phyloP scores from a whole-genome alignment of 2,888 invertebrate species.

The Cephonodes hylas region DNA sequence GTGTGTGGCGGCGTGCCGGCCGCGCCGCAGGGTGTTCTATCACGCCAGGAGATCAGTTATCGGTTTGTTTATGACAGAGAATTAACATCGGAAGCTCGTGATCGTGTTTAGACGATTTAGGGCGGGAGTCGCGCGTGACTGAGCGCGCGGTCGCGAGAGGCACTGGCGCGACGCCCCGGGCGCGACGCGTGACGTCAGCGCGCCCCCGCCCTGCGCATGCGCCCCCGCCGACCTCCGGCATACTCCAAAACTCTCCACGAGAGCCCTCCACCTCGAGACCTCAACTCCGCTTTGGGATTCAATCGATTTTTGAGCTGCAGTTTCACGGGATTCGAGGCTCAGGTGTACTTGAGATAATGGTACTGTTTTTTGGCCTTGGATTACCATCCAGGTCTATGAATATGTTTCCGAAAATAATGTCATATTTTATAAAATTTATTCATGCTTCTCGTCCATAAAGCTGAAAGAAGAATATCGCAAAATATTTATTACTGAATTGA shows the following conservation, averaged over 20 bases:
- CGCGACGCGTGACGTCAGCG: conserved; percentile 74
- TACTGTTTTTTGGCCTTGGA: not conserved
- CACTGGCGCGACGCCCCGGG: conserved; percentile 73
- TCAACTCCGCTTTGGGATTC: conserved; percentile 74
- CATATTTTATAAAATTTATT: not conserved
- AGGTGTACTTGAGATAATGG: conserved; percentile 42
- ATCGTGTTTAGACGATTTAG: conserved; percentile 56
- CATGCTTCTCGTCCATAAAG: not conserved
- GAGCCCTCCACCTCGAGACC: conserved; percentile 77
- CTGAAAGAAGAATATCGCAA: too few relatives aligned
- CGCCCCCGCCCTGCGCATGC: conserved; percentile 69
- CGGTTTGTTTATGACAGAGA: conserved; percentile 53
- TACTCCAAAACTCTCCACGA: conserved; percentile 71
- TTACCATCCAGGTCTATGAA: not conserved
- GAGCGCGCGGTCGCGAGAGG: conserved; percentile 72
- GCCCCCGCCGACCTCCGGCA: conserved; percentile 46
- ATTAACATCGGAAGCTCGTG: conserved; percentile 72
- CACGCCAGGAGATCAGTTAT: conserved; percentile 27
- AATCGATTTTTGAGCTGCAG: conserved; percentile 80
- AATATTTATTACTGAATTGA: not conserved
- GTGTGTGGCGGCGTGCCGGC: conserved; percentile 31
- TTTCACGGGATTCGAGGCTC: conserved; percentile 64
- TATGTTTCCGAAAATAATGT: not conserved
- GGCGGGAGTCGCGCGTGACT: conserved; percentile 71
- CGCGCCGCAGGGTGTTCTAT: conserved; percentile 25